Conservation (phyloP, 2,888 invertebrate genomes). For the Cerceris rybyensis region DNA sequence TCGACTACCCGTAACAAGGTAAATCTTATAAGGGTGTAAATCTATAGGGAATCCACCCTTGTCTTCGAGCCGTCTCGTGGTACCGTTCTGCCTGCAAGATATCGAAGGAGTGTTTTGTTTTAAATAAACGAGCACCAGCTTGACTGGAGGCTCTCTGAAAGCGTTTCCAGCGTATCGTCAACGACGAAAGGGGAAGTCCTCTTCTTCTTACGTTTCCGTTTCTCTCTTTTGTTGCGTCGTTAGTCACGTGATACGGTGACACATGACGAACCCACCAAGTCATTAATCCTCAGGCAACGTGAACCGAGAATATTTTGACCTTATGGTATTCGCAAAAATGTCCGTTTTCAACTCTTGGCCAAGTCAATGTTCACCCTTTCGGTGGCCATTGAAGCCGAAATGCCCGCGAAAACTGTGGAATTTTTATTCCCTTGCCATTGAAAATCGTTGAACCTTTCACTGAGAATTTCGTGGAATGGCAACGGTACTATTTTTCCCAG, state of each 20-base stretch:
- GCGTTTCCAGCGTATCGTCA: background rate
- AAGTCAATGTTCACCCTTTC: conserved; percentile 11
- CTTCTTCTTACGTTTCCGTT: conserved; percentile 49
- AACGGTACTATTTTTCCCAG: conserved; percentile 19
- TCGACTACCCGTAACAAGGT: conserved; percentile 6
- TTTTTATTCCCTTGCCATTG: conserved; percentile 46
- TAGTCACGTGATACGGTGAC: conserved; percentile 71
- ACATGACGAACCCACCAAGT: conserved; percentile 71
- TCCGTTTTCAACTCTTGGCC: conserved; percentile 26
- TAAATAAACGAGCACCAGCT: conserved; percentile 53
- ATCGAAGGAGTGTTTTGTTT: conserved; percentile 42
- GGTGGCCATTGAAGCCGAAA: conserved; percentile 15
- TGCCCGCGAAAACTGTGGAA: conserved; percentile 41
- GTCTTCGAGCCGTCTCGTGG: conserved; percentile 29
- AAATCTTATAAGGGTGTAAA: conserved; percentile 45
- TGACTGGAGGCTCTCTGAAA: background rate
- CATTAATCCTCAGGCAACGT: conserved; percentile 69
- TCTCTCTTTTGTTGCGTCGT: conserved; percentile 66
- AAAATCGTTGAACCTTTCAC: conserved; percentile 35
- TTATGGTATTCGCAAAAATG: conserved; percentile 47
- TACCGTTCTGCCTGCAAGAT: conserved; percentile 20
- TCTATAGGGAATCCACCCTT: conserved; percentile 42
- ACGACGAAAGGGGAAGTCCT: conserved; percentile 8
- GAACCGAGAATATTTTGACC: conserved; percentile 66
- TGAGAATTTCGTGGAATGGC: background rate